Evolutionary conservation across 2,113 vertebrate species (phyloP).

Genomic region (Protobothrops flavoviridis): DNA sequence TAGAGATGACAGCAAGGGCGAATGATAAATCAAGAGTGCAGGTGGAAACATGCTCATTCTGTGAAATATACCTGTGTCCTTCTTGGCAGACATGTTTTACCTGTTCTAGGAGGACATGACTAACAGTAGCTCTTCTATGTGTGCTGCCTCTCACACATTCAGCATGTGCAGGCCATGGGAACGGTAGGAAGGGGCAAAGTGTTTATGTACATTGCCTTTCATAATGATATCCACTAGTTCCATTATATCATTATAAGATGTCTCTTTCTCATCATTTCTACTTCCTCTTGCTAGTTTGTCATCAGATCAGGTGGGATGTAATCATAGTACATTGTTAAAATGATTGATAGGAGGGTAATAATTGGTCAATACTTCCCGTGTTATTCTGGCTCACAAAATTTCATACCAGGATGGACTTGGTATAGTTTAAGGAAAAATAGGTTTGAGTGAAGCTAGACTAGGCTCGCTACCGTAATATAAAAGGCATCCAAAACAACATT

Average conservation of each 20-base stretch:
- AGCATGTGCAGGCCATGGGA: slow-evolving; percentile 19
- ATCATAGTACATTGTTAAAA: neutral
- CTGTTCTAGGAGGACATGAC: slow-evolving; percentile 29
- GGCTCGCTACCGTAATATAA: neutral
- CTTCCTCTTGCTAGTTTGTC: slow-evolving; percentile 8
- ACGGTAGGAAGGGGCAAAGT: neutral
- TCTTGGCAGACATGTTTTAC: slow-evolving; percentile 46
- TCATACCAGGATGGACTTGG: neutral
- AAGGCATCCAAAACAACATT: neutral
- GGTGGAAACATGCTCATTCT: slow-evolving; percentile 44
- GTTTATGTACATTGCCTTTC: neutral
- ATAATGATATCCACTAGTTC: neutral
- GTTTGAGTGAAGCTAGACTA: neutral
- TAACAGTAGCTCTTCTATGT: slow-evolving; percentile 10
- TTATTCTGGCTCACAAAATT: neutral
- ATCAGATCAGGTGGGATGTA: neutral
- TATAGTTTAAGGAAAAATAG: neutral
- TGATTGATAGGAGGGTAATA: neutral
- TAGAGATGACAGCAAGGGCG: slow-evolving; percentile 20
- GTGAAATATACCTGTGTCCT: slow-evolving; percentile 38
- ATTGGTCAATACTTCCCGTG: neutral
- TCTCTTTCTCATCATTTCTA: slow-evolving; percentile 11
- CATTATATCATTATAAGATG: neutral
- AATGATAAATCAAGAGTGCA: slow-evolving; percentile 35
- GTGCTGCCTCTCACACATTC: slow-evolving; percentile 35